Conservation (phyloP, 2,888 invertebrate species). For the Aproaerema taeniolella region DNA sequence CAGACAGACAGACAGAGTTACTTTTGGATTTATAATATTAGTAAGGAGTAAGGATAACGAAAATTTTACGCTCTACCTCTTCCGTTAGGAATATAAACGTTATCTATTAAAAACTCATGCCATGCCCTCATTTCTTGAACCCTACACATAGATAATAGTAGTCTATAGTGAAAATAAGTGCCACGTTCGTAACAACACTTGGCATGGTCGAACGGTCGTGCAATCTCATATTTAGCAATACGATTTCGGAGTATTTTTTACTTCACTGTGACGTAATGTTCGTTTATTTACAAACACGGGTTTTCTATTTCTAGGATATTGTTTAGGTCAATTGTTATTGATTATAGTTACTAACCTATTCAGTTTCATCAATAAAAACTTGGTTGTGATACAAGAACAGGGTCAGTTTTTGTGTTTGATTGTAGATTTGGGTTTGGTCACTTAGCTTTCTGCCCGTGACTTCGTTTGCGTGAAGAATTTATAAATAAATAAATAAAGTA, state of each 20-base stretch:
- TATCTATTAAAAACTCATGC: too few species aligned
- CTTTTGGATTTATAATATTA: background rate
- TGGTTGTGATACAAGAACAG: too few species aligned
- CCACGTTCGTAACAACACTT: constrained; percentile 28
- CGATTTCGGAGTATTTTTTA: constrained; percentile 32
- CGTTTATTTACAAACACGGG: background rate
- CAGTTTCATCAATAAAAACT: too few species aligned
- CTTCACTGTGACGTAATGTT: constrained; percentile 8
- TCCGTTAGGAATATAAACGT: background rate
- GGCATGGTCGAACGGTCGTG: constrained; percentile 34
- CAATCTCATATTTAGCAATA: constrained; percentile 28
- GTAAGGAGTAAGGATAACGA: background rate
- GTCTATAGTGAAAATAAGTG: constrained; percentile 12
- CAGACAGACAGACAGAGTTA: too few species aligned
- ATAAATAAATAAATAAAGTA: too few species aligned
- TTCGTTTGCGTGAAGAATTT: too few species aligned
- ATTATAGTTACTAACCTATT: too few species aligned
- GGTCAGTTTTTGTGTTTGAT: too few species aligned
- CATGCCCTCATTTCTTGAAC: too few species aligned
- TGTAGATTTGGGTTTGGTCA: too few species aligned
- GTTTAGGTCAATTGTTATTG: background rate
- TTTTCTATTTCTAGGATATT: constrained; percentile 1
- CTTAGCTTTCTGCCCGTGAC: too few species aligned
- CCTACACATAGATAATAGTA: too few species aligned
- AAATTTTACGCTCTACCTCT: background rate